Evolutionary conservation across 2,797 vertebrate genomes (phyloP), one percentile per base, ranked within the genome.

Genomic region (Danio tinwini): DNA sequence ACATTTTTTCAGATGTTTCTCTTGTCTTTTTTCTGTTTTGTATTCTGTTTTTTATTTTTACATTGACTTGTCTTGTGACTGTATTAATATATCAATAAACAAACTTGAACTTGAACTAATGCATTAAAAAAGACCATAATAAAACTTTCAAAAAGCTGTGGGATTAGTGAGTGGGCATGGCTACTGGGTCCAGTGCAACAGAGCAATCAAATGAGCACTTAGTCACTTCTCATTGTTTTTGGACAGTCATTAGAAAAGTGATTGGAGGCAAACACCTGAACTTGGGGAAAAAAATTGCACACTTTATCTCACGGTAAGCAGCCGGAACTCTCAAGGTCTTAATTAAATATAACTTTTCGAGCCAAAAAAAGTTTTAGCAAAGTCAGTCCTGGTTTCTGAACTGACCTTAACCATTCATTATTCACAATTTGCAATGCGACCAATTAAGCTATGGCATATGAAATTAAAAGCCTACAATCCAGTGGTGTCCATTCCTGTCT

Each of bases 401-500:
- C 7, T 52, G 59, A 52, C 45, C 7, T 74, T 52, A 39, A 50
- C 6, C 7, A 10, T 63, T 74, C 14, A 37, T 74, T 74, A 50
- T 49, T 75, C 45, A 74, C 10, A 21, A 6, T 53, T 7, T 21
- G 59, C n/a, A 5, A 53, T 6, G 3, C n/a, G n/a, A 19, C 11
- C 21, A 49, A 2, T 11, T 7, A n/a, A 5, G 9, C 13, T 14
- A 17, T 21, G 0, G 0, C 11, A 11, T 37, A n/a, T 29, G 39
- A 40, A 74, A 62, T 3, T 0, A 52, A 63, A 50, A 17, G 21
- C 37, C 16, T 29, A 39, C 13, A 52, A 44, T 40, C 29, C 29
- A 29, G 29, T 29, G 29, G 29, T 29, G 29, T 29, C 29, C 29
- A 29, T 29, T 29, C 29, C 29, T 29, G 29, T 29, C 29, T 29